These are phyloP conservation scores for Gila orcuttii DNA, from an alignment of 2,113 vertebrate species.

Conservation along the genomic window DNA sequence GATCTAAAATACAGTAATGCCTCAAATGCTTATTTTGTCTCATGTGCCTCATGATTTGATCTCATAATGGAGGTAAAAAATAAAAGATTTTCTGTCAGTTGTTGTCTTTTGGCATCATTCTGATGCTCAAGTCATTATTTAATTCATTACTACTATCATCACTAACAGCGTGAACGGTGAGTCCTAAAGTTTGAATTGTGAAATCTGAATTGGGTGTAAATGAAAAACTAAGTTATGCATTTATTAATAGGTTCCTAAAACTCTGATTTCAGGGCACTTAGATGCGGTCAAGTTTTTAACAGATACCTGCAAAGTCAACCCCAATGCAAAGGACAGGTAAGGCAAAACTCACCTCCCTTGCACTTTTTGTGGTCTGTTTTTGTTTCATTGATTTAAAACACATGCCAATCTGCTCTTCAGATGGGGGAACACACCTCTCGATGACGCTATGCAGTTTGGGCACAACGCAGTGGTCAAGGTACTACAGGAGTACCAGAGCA, in stretches of 20 bases:
- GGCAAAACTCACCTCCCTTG: background rate
- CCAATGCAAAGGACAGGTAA: slow-evolving; percentile 84
- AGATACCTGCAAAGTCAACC: slow-evolving; percentile 84
- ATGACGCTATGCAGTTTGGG: slow-evolving; percentile 84
- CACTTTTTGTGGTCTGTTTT: background rate
- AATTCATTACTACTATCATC: background rate
- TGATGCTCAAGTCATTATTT: background rate
- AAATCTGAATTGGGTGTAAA: background rate
- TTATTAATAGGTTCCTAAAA: slow-evolving; percentile 5
- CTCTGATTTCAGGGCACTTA: slow-evolving; percentile 73
- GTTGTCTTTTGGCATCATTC: background rate
- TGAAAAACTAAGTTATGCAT: background rate
- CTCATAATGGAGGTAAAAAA: background rate
- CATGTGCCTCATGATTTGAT: too few species aligned
- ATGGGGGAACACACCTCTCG: slow-evolving; percentile 87
- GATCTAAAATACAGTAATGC: background rate
- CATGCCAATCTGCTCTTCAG: slow-evolving; percentile 63
- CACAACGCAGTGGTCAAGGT: slow-evolving; percentile 76
- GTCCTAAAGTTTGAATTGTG: background rate
- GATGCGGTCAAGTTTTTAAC: slow-evolving; percentile 85
- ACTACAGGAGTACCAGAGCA: slow-evolving; percentile 80
- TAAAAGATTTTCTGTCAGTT: background rate
- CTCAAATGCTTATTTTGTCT: background rate
- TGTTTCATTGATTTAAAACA: slow-evolving; percentile 11
- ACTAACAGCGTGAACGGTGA: background rate